Percentiles rank a stretch among this genome's conserved stretches.
Conservation (phyloP, 53 echinoderm and acorn worm genomes). For the Stichopus horrens region DNA sequence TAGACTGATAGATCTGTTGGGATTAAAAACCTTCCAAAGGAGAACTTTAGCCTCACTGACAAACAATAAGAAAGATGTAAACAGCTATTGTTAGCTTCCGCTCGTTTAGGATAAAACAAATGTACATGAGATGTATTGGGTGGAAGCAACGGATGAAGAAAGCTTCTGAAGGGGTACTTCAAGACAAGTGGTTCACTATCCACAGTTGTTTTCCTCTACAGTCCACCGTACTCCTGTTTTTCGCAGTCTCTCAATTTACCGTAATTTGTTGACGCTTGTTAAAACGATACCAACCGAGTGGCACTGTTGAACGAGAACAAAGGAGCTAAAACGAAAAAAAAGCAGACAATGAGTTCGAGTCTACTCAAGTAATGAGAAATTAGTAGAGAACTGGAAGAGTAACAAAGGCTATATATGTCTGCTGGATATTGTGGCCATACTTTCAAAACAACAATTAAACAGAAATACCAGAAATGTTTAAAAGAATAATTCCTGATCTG, state of each 20-base stretch:
- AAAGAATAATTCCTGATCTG: no score
- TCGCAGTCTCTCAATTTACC: background rate
- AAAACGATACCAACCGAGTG: background rate
- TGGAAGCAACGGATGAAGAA: slow-evolving; percentile 1
- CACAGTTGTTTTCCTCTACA: slow-evolving; percentile 1
- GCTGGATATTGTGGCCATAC: no score
- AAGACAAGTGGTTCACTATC: background rate
- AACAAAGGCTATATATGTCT: no score
- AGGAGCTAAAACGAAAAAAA: no score
- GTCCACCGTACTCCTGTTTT: background rate
- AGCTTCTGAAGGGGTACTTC: background rate
- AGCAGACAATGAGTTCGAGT: no score
- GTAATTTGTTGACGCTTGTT: background rate
- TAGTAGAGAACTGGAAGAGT: no score
- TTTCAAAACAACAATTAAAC: no score
- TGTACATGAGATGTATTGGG: background rate
- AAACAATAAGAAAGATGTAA: slow-evolving; percentile 12
- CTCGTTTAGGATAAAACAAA: slow-evolving; percentile 8
- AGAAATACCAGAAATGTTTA: no score
- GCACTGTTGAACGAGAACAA: no score
- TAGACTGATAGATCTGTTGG: no score
- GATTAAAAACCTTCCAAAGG: no score
- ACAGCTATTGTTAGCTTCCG: slow-evolving; percentile 6
- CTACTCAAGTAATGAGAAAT: no score
- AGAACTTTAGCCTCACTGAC: background rate